Conservation (phyloP, 92 coral and sea anemone species). For the Meandrina meandrites region DNA sequence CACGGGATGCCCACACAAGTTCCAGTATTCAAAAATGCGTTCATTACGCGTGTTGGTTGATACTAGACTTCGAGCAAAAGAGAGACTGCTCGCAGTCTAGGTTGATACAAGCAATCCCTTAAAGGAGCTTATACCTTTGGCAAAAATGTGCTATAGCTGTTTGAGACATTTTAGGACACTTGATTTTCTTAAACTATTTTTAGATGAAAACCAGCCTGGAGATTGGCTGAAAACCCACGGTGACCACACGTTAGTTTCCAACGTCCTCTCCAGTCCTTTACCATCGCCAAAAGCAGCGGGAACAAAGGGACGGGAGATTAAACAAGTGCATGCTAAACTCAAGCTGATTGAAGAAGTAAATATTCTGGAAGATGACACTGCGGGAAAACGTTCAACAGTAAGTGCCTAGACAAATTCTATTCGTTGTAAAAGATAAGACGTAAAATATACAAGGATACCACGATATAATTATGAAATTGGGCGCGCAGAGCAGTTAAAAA, state of each 20-base stretch:
- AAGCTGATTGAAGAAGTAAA: constrained; percentile 34
- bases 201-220: background rate
- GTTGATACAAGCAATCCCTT: no score
- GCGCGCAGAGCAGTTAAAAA: no score
- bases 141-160: no score
- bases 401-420: background rate
- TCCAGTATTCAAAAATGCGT: no score
- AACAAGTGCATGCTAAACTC: background rate
- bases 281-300: background rate
- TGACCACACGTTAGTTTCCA: background rate
- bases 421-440: background rate
- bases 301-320: background rate
- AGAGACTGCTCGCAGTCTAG: no score
- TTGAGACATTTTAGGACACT: background rate
- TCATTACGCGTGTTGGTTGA: no score
- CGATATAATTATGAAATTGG: no score
- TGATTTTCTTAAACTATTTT: background rate
- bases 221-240: constrained; percentile 1
- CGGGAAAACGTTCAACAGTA: constrained; percentile 6
- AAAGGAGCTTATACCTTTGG: no score
- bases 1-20: no score
- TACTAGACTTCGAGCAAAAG: no score
- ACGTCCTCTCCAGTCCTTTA: constrained; percentile 12
- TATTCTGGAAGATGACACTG: constrained; percentile 27
- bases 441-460: background rate